These are phyloP conservation scores for Copidosoma aretas DNA, from an alignment of 2,888 invertebrate species.

Conservation along the genomic window DNA sequence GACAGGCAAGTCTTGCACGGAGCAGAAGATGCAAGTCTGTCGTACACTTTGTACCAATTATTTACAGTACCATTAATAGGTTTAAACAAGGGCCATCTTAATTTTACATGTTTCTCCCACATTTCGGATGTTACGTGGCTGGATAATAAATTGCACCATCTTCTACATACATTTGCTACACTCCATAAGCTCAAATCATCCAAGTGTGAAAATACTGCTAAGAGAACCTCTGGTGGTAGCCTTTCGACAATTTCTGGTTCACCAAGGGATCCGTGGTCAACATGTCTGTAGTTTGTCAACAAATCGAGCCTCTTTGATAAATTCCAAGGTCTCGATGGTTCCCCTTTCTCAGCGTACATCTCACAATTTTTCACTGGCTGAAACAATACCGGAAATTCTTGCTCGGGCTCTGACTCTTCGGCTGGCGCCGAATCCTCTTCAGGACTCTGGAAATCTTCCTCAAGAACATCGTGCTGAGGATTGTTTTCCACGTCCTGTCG, in stretches of 20 bases:
- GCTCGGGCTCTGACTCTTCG: slow-evolving; percentile 34
- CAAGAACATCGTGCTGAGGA: slow-evolving; percentile 43
- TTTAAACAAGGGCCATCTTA: slow-evolving; percentile 86
- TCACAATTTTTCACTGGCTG: slow-evolving; percentile 42
- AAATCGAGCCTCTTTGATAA: slow-evolving; percentile 70
- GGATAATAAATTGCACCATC: slow-evolving; percentile 83
- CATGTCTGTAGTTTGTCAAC: slow-evolving; percentile 64
- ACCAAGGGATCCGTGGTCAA: slow-evolving; percentile 55
- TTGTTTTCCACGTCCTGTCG: slow-evolving; percentile 38
- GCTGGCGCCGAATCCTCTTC: slow-evolving; percentile 40
- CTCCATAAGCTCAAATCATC: slow-evolving; percentile 92
- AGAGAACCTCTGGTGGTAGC: slow-evolving; percentile 80
- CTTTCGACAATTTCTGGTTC: slow-evolving; percentile 73
- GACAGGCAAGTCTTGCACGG: slow-evolving; percentile 85
- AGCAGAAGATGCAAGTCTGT: slow-evolving; percentile 63
- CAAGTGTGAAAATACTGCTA: slow-evolving; percentile 86
- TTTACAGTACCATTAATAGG: slow-evolving; percentile 71
- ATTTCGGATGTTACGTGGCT: slow-evolving; percentile 78
- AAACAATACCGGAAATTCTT: slow-evolving; percentile 19
- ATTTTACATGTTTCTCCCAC: slow-evolving; percentile 80
- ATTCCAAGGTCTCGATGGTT: slow-evolving; percentile 66
- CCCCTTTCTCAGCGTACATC: slow-evolving; percentile 47
- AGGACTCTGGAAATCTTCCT: slow-evolving; percentile 48
- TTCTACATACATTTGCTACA: slow-evolving; percentile 83
- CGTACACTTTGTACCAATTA: slow-evolving; percentile 81